Evolutionary conservation across 2,797 vertebrate genomes (phyloP).

Genomic region (Acanthis flammea): DNA sequence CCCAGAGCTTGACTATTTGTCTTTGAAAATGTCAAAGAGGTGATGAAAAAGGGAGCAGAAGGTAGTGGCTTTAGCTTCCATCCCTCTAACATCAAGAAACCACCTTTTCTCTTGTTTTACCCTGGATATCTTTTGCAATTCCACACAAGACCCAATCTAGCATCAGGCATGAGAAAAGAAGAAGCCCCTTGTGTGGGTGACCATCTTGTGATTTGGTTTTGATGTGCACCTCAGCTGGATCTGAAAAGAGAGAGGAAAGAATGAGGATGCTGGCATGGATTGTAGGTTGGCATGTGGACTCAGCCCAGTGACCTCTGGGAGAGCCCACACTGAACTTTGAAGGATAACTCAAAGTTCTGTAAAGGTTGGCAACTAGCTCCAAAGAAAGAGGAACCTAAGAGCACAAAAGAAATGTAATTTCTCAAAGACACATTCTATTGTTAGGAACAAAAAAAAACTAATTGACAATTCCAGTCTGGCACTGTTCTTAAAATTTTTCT

Average conservation of each 20-base stretch:
- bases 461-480: rapidly evolving
- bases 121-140: background rate
- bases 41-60: background rate
- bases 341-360: background rate
- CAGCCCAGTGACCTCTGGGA: background rate
- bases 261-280: background rate
- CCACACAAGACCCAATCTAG: background rate
- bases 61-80: background rate
- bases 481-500: background rate
- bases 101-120: background rate
- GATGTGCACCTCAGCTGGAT: background rate
- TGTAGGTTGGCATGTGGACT: background rate
- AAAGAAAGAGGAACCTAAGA: background rate
- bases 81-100: background rate
- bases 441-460: background rate
- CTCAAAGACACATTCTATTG: background rate
- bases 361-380: background rate
- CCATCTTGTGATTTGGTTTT: background rate
- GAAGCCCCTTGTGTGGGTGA: background rate
- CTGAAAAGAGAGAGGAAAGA: background rate
- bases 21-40: background rate
- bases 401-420: background rate
- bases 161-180: background rate
- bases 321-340: background rate
- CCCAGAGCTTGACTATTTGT: background rate